Evolutionary conservation across 2,888 invertebrate species (phyloP), one percentile per base, ranked within the genome.

Genomic region (Cheilosia scutellata): DNA sequence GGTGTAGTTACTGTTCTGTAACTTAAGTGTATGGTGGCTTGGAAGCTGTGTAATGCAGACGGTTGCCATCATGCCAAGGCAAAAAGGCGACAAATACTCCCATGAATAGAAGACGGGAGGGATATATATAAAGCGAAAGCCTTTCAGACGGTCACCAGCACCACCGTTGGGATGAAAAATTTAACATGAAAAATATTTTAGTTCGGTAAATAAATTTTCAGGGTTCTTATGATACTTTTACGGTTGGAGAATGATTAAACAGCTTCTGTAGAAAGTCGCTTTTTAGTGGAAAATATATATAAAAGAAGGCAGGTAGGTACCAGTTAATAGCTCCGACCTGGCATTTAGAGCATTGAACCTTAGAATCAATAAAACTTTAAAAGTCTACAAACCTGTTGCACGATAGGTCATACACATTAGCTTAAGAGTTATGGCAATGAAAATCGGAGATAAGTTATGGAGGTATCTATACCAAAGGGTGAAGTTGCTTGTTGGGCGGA

Each of bases 181-280:
- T 60, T 71, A 71, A 80, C 84, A 84, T 66, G 84, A 76, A 84
- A 84, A 84, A 71, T 80, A 84, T 80, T 84, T 84, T 76, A 84
- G 80, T 60, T 84, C 62, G 66, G 71, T 80, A 84, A 84, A 84
- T 80, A 84, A 68, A 79, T 75, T 75, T 51, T 58, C 25, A 42
- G 42, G 53, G 40, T 65, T 16, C 16, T 63, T 44, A 51, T 40
- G 51, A 31, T 40, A 53, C 62, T 70, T 72, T 53, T 71, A 51
- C 63, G 16, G 55, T 6, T 9, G 37, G 40, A 11, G 6, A 31
- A 31, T 42, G 44, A 44, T 47, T 42, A 70, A 58, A 51, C 51
- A 29, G 42, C 49, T 72, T 31, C 40, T 29, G 20, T 33, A 63
- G 40, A 58, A 65, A 27, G 57, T 63, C 31, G 55, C 25, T 7